Conservation (phyloP, 2,797 vertebrate genomes). For the Falco concolor region DNA sequence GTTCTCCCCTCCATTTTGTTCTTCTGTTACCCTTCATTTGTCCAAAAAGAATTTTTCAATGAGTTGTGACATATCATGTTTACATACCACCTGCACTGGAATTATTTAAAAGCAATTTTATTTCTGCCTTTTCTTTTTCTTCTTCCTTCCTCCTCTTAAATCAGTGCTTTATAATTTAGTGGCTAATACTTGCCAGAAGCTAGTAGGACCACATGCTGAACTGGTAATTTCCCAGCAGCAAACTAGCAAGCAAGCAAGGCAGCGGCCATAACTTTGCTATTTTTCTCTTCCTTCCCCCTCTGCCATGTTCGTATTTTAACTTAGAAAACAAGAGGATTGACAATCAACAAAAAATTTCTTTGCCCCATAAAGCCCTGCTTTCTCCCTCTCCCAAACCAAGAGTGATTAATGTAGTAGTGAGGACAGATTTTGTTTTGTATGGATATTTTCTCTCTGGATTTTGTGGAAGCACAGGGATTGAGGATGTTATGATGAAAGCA, state of each 20-base stretch:
- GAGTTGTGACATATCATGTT: background rate
- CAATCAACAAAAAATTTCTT: background rate
- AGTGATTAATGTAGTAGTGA: background rate
- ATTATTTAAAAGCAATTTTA: slow-evolving; percentile 30
- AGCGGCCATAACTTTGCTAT: background rate
- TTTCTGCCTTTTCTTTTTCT: background rate
- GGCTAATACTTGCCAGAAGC: background rate
- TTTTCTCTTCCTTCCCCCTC: background rate
- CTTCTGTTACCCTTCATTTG: background rate
- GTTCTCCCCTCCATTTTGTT: background rate
- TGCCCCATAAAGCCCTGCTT: background rate
- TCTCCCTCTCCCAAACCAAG: background rate
- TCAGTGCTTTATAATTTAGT: slow-evolving; percentile 20
- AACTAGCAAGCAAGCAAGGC: background rate
- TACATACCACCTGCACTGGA: background rate
- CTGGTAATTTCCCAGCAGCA: slow-evolving; percentile 13
- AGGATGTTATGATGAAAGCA: background rate
- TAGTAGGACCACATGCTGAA: background rate
- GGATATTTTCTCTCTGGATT: background rate
- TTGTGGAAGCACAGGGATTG: background rate
- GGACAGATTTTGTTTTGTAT: background rate
- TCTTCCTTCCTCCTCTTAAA: background rate
- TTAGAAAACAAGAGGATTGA: background rate
- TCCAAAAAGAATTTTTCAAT: background rate
- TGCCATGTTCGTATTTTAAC: background rate